These are phyloP conservation scores for Lonchura striata DNA, from an alignment of 2,113 vertebrate species.

Conservation along the genomic window DNA sequence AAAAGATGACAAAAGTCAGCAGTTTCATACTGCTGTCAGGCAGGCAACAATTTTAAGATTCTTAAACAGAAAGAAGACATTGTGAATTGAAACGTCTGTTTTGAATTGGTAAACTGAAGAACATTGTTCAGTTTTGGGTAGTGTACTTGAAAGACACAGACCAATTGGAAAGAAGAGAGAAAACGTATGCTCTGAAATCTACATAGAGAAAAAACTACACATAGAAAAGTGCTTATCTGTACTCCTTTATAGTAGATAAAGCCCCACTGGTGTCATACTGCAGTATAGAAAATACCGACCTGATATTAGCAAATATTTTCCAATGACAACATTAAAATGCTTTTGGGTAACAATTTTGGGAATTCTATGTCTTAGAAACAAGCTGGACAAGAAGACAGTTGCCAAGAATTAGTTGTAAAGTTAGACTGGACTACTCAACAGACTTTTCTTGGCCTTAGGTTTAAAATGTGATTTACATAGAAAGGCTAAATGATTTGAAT, in stretches of 20 bases:
- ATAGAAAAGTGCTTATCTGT: not conserved
- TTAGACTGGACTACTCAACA: not conserved
- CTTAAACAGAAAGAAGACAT: not conserved
- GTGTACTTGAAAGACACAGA: not conserved
- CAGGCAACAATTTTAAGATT: not conserved
- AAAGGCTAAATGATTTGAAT: not conserved
- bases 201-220: not conserved
- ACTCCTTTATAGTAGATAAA: not conserved
- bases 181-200: not conserved
- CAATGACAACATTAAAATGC: not conserved
- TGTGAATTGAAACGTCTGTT: not conserved
- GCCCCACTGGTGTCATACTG: not conserved
- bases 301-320: not conserved
- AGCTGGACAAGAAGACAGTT: not conserved
- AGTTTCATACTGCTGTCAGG: not conserved
- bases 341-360: not conserved
- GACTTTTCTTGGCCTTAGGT: not conserved
- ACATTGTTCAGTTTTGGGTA: not conserved
- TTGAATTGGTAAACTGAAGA: not conserved
- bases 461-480: not conserved
- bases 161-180: not conserved
- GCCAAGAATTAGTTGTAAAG: not conserved
- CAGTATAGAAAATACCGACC: not conserved
- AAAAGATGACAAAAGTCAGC: not conserved
- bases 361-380: not conserved